Conservation (phyloP, 2,888 invertebrate genomes). For the Glaucopsyche alexis region DNA sequence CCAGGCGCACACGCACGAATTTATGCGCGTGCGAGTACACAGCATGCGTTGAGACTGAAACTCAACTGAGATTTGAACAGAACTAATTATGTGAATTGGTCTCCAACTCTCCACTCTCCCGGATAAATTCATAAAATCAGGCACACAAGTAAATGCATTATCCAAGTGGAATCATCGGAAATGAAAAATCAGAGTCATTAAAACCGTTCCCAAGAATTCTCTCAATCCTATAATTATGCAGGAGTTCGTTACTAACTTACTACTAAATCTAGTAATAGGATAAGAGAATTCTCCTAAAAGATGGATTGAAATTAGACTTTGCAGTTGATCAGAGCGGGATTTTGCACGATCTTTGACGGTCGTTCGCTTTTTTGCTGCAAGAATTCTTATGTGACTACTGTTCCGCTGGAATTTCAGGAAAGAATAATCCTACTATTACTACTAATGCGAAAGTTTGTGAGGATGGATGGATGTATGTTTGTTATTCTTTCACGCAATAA, state of each 20-base stretch:
- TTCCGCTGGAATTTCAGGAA: not conserved
- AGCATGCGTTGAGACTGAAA: no score
- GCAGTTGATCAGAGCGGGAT: not conserved
- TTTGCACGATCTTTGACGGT: slow-evolving; percentile 7
- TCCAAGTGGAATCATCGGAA: not conserved
- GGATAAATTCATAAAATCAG: no score
- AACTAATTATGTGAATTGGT: no score
- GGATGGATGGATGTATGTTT: no score
- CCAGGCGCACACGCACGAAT: no score
- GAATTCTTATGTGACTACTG: not conserved
- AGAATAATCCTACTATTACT: not conserved
- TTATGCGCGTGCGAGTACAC: no score
- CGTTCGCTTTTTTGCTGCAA: not conserved
- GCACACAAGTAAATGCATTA: no score
- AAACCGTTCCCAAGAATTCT: not conserved
- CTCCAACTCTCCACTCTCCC: no score
- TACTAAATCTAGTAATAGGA: slow-evolving; percentile 9
- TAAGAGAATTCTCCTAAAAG: not conserved
- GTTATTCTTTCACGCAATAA: no score
- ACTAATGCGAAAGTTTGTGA: no score
- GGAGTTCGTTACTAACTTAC: not conserved
- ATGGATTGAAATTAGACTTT: not conserved
- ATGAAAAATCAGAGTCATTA: not conserved
- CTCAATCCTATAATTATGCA: not conserved
- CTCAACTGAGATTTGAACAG: no score